These are phyloP conservation scores for Troglohyphantes excavatus DNA, from an alignment of 2,888 invertebrate genomes.

Conservation along the genomic window DNA sequence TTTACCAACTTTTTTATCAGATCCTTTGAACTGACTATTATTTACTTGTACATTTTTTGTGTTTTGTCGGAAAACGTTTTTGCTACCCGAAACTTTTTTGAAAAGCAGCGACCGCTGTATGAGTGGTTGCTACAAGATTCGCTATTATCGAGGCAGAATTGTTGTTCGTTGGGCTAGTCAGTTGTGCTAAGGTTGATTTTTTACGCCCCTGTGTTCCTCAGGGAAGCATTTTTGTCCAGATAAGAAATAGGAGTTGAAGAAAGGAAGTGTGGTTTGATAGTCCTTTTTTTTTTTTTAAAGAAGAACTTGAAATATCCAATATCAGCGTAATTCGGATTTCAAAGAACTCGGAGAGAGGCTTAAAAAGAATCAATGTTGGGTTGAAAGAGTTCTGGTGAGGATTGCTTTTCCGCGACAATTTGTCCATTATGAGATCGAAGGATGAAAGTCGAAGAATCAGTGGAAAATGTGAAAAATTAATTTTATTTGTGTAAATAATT, in stretches of 20 bases:
- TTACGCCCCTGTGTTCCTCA: slow-evolving; percentile 32
- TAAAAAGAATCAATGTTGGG: too few species aligned
- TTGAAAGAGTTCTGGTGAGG: too few species aligned
- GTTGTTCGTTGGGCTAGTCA: slow-evolving; percentile 52
- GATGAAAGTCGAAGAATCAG: too few species aligned
- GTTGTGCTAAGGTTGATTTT: slow-evolving; percentile 35
- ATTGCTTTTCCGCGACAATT: too few species aligned
- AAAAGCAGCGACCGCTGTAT: slow-evolving; percentile 8
- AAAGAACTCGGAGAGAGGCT: neutral
- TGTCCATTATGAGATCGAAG: too few species aligned
- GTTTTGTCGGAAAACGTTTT: slow-evolving; percentile 1
- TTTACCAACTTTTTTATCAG: too few species aligned
- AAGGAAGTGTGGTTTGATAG: too few species aligned
- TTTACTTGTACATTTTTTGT: too few species aligned
- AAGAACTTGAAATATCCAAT: neutral
- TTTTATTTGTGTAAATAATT: too few species aligned
- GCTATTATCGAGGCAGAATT: slow-evolving; percentile 34
- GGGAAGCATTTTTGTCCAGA: slow-evolving; percentile 32
- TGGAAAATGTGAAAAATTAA: too few species aligned
- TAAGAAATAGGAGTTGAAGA: slow-evolving; percentile 32
- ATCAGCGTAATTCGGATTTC: neutral
- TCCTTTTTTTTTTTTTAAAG: too few species aligned
- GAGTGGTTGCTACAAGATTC: slow-evolving; percentile 12
- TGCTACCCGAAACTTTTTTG: slow-evolving; percentile 18
- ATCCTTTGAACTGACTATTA: too few species aligned